Base-by-base conservation (phyloP, 2,888 invertebrate genomes). In the Phortica okadai region DNA sequence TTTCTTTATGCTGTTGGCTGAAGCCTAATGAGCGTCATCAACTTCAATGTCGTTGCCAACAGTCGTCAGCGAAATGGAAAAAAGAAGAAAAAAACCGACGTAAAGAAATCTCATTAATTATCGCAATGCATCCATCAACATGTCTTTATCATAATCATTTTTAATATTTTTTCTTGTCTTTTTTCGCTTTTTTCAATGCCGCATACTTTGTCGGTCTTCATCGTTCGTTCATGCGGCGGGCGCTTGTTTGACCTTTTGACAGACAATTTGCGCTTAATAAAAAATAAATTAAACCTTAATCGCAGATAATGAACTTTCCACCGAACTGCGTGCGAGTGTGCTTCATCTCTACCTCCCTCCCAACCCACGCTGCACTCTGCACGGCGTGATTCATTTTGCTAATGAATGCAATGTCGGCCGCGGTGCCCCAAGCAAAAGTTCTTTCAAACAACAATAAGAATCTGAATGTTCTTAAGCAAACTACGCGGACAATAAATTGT, bases 171-270 rank as follows among this genome's bases (percentile, higher is more conserved):
- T 25, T 41, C 6, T 1, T 8, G 33, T 50, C 5, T 64, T 64
- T 25, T 6, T 33, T 33, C 8, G 2, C 64, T 10, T 7, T 25
- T 8, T 59, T 16, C 21, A 25, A 21, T 56, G 56, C 50, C 50
- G 10, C 2, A 50, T 2, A 50, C 8, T 50, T 2, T 50, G 14
- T 50, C 50, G 8, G 50, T 14, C 14, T 8, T 14, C 0, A 6
- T 50, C 14, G 3, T 16, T 4, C 62, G 21, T 62, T 16, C 62
- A 16, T 21, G 59, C 25, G 14, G 5, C 56, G 56, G n/a, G 8
- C 45, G 14, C 21, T 41, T 11, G 7, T 76, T 58, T 76, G 75
- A 78, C 82, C 81, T 78, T 74, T 81, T 81, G 81, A 76, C 81
- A 79, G 58, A 77, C 79, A 81, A 79, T 75, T 77, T 58, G 72